A percentile compares a stretch with the other conserved stretches of the same genome.
These are phyloP conservation scores for Gavialis gangeticus DNA, from an alignment of 2,113 vertebrate species.

Conservation along the genomic window DNA sequence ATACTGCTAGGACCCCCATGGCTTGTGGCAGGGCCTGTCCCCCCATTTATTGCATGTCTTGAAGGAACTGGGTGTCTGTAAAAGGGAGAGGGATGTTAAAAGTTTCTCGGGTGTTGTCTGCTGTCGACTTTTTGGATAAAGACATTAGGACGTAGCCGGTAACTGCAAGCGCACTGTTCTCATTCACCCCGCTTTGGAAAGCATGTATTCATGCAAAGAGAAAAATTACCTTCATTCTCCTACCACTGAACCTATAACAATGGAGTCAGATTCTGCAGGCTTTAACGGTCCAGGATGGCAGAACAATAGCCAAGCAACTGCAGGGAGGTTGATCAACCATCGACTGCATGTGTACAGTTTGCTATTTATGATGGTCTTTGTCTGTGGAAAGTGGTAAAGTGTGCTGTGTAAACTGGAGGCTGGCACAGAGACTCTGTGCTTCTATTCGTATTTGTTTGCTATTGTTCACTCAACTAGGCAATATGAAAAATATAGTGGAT, in stretches of 20 bases:
- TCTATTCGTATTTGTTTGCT: not conserved
- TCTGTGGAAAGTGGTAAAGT: not conserved
- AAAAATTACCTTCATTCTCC: not conserved
- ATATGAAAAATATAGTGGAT: not conserved
- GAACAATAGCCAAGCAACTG: too few species aligned
- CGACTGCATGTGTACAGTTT: not conserved
- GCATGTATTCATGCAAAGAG: not conserved
- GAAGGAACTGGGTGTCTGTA: not conserved
- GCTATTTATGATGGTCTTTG: not conserved
- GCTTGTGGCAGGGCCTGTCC: not conserved
- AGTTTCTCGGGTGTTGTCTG: not conserved
- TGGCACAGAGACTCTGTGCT: not conserved
- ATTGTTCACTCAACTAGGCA: too few species aligned
- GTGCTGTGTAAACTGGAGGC: not conserved
- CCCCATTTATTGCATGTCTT: not conserved
- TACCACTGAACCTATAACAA: not conserved
- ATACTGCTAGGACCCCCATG: not conserved
- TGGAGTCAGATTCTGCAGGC: not conserved
- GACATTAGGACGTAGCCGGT: not conserved
- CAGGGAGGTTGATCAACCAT: not conserved
- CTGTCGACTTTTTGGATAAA: not conserved
- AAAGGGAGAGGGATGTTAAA: not conserved
- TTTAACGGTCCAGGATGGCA: not conserved
- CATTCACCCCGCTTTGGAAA: not conserved
- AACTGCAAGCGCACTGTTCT: not conserved